These are phyloP conservation scores for Calephelis nemesis DNA, from an alignment of 1,140 invertebrate species.

Conservation along the genomic window DNA sequence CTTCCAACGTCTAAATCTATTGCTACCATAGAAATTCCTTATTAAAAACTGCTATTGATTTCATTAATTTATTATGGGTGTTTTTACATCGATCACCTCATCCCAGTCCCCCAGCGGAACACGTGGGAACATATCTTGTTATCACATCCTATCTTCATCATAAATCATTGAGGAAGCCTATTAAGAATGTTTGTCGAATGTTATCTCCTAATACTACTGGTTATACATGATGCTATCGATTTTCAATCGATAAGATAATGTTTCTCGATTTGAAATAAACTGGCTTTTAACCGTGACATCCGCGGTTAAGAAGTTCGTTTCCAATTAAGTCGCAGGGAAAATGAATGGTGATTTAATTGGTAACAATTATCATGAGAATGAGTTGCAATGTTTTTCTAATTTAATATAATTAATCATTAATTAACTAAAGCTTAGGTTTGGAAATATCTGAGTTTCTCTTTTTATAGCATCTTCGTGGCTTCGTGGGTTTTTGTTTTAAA, in stretches of 20 bases:
- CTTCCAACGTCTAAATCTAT: no score
- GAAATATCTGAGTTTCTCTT: no score
- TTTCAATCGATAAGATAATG: constrained; percentile 4
- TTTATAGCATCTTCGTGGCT: no score
- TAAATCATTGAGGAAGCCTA: constrained; percentile 9
- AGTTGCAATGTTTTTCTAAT: no score
- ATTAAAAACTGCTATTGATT: constrained; percentile 12
- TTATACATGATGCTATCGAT: constrained; percentile 3
- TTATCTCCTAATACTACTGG: constrained; percentile 4
- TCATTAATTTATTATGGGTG: constrained; percentile 2
- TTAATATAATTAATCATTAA: no score
- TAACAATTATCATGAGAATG: no score
- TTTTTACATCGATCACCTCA: constrained; percentile 11
- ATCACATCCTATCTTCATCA: constrained; percentile 14
- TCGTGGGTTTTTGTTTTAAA: no score
- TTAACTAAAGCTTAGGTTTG: no score
- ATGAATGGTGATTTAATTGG: no score
- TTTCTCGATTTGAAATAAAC: constrained; percentile 4
- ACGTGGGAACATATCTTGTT: constrained; percentile 17
- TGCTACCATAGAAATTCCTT: neutral
- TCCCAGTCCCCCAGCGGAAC: neutral
- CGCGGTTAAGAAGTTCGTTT: neutral
- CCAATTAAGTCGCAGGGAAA: neutral
- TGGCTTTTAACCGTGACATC: neutral
- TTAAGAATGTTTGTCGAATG: constrained; percentile 11